These are phyloP conservation scores for Bombus soroeensis DNA, from an alignment of 1,140 invertebrate species.

Conservation along the genomic window DNA sequence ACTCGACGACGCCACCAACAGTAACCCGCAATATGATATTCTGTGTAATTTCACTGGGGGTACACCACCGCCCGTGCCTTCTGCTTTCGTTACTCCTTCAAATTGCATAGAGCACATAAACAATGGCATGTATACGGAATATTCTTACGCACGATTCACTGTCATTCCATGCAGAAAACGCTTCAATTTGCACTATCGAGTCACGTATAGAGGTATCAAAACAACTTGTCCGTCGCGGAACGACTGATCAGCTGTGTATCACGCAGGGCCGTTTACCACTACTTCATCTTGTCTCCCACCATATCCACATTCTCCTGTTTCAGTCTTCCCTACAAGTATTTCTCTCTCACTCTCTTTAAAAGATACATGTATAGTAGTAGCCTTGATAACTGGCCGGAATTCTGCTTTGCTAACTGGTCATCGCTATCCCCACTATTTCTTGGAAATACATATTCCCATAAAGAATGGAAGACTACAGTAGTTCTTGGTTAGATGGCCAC, in stretches of 20 bases:
- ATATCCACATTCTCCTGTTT: neutral
- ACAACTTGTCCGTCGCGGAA: constrained; percentile 48
- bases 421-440: neutral
- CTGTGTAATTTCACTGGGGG: neutral
- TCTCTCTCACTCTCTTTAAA: constrained; percentile 16
- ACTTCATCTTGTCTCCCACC: constrained; percentile 40
- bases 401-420: neutral
- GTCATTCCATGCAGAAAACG: constrained; percentile 10
- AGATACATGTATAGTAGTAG: neutral
- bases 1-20: constrained; percentile 42
- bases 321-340: neutral
- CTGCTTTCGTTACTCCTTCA: constrained; percentile 31
- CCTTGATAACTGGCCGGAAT: neutral
- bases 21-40: constrained; percentile 37
- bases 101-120: constrained; percentile 61
- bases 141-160: neutral
- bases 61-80: constrained; percentile 11
- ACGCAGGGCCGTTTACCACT: constrained; percentile 55
- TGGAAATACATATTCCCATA: too few species aligned
- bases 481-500: neutral
- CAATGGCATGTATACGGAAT: constrained; percentile 39
- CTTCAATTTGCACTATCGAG: neutral
- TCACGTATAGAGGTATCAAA: neutral
- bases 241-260: constrained; percentile 71
- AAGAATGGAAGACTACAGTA: neutral